These are phyloP conservation scores for Azorinus chamasolen DNA, from an alignment of 2,888 invertebrate species.

Conservation along the genomic window DNA sequence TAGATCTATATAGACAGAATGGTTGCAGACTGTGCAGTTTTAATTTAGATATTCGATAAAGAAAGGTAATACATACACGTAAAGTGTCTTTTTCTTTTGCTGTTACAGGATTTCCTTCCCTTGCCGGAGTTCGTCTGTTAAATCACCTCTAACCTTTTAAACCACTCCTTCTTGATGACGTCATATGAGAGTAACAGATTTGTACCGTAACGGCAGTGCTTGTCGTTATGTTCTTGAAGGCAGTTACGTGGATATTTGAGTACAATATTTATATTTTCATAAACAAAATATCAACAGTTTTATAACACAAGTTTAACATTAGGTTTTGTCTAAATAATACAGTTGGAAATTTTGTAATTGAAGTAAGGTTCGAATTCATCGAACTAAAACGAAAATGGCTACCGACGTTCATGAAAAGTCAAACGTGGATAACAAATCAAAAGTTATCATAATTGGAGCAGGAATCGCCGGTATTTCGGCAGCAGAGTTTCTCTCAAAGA, in stretches of 20 bases:
- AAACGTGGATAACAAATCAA: conserved; percentile 48
- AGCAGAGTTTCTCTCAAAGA: conserved; percentile 77
- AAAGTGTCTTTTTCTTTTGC: too few relatives aligned
- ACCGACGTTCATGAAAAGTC: conserved; percentile 53
- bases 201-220: conserved; percentile 15
- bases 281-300: not conserved
- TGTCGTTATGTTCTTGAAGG: conserved; percentile 44
- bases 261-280: too few relatives aligned
- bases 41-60: too few relatives aligned
- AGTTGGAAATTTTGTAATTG: too few relatives aligned
- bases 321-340: not conserved
- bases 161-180: conserved; percentile 52
- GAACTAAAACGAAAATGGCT: conserved; percentile 44
- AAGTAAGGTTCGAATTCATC: too few relatives aligned
- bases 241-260: conserved; percentile 2
- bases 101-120: too few relatives aligned
- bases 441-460: conserved; percentile 84
- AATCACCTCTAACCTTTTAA: conserved; percentile 41
- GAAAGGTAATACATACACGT: too few relatives aligned
- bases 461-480: conserved; percentile 84
- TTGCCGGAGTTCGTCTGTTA: too few relatives aligned
- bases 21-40: too few relatives aligned
- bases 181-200: conserved; percentile 30
- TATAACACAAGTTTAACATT: not conserved
- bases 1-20: too few relatives aligned